Conservation (phyloP, 53 echinoderm and acorn worm genomes). For the Holothuria leucospilota region DNA sequence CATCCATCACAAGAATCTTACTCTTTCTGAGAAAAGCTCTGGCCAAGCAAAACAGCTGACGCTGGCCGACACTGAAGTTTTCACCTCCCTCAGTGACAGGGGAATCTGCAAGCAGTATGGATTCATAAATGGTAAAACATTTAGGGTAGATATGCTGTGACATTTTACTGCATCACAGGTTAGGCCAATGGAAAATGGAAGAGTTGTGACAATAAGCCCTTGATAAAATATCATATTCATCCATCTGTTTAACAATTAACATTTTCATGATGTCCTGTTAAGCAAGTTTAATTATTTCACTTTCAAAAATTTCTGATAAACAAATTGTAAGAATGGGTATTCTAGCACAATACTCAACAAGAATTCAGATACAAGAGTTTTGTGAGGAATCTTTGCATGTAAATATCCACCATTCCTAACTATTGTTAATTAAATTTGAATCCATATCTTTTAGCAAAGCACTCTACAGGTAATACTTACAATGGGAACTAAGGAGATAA, state of each 20-base stretch:
- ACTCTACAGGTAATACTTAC: too few species aligned
- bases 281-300: too few species aligned
- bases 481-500: too few species aligned
- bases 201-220: neutral
- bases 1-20: conserved; percentile 62
- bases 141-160: neutral
- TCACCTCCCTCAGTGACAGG: conserved; percentile 68
- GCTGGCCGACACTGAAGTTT: conserved; percentile 71
- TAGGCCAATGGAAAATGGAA: neutral
- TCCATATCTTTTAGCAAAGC: too few species aligned
- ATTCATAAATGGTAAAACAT: neutral
- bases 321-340: too few species aligned
- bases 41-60: conserved; percentile 68
- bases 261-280: too few species aligned
- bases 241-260: neutral
- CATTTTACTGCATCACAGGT: neutral
- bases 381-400: too few species aligned
- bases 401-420: too few species aligned
- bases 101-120: conserved; percentile 30
- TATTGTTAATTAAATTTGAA: too few species aligned
- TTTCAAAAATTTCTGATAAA: too few species aligned
- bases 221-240: neutral
- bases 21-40: conserved; percentile 63
- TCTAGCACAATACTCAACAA: too few species aligned
- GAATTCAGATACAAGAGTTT: too few species aligned